Evolutionary conservation across 64 coral and sea anemone species (phyloP).

Genomic region (Orbicella faveolata): DNA sequence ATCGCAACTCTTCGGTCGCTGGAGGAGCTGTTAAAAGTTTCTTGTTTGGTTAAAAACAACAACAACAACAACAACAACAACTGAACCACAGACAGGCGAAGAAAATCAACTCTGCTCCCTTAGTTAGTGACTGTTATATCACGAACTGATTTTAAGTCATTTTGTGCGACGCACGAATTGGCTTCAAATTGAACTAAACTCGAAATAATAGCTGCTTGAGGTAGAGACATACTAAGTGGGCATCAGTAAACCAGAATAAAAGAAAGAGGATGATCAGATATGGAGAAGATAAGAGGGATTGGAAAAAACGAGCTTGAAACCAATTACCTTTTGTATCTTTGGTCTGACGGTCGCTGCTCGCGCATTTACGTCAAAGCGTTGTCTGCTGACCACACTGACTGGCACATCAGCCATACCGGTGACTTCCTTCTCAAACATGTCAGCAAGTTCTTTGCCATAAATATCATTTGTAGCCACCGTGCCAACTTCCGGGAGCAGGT

Average conservation of each 20-base stretch:
- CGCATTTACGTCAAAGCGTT: slow-evolving; percentile 75
- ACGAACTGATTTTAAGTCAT: too few relatives aligned
- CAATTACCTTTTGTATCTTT: slow-evolving; percentile 85
- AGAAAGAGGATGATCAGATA: too few relatives aligned
- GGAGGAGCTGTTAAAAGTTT: too few relatives aligned
- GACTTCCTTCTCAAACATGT: slow-evolving; percentile 78
- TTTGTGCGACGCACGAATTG: too few relatives aligned
- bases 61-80: neutral
- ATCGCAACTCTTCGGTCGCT: neutral
- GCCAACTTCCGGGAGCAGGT: slow-evolving; percentile 83
- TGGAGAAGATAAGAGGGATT: neutral
- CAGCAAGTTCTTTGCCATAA: slow-evolving; percentile 72
- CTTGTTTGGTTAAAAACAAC: too few relatives aligned
- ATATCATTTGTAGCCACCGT: slow-evolving; percentile 81
- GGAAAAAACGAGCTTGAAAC: neutral
- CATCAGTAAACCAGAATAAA: too few relatives aligned
- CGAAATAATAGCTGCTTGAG: too few relatives aligned
- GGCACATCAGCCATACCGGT: slow-evolving; percentile 75
- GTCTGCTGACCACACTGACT: slow-evolving; percentile 79
- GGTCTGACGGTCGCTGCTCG: slow-evolving; percentile 74
- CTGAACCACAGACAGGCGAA: too few relatives aligned
- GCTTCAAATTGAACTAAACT: too few relatives aligned
- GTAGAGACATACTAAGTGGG: too few relatives aligned
- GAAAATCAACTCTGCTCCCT: too few relatives aligned
- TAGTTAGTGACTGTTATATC: too few relatives aligned